Conservation (phyloP, 2,888 invertebrate species). For the Vandiemenella viatica region DNA sequence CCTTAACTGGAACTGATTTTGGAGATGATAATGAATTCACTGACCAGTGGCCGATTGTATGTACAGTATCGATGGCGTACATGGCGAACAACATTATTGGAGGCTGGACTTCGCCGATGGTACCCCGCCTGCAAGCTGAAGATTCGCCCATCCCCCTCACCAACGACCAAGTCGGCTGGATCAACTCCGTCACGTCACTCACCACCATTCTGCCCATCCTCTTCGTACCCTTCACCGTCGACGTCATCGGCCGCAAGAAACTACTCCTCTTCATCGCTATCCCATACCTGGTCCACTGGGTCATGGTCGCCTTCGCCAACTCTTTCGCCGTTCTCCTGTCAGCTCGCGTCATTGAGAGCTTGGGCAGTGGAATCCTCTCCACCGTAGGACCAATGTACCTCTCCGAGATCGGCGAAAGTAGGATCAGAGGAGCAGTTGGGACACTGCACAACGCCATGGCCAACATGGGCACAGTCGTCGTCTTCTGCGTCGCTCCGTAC, state of each 20-base stretch:
- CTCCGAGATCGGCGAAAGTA: slow-evolving; percentile 40
- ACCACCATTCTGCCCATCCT: neutral
- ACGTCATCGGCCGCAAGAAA: no score
- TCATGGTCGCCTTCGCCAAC: slow-evolving; percentile 22
- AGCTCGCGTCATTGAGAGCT: slow-evolving; percentile 32
- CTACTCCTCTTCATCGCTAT: slow-evolving; percentile 22
- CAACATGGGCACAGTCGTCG: slow-evolving; percentile 19
- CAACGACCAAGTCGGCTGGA: slow-evolving; percentile 23
- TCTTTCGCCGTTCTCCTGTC: slow-evolving; percentile 24
- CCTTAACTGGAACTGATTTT: no score
- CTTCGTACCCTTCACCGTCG: slow-evolving; percentile 21
- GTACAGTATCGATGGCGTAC: neutral
- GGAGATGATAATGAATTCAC: no score
- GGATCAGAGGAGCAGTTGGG: slow-evolving; percentile 38
- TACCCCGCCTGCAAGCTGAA: no score
- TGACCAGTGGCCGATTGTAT: no score
- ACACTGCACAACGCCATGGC: slow-evolving; percentile 28
- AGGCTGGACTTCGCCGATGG: slow-evolving; percentile 25
- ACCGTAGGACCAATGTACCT: slow-evolving; percentile 40
- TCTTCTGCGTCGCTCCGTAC: slow-evolving; percentile 28
- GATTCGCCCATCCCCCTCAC: slow-evolving; percentile 23
- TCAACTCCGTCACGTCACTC: slow-evolving; percentile 17
- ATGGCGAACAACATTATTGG: slow-evolving; percentile 11
- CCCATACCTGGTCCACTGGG: slow-evolving; percentile 24
- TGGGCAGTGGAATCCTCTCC: slow-evolving; percentile 31